Conservation (phyloP, 1,140 invertebrate species). For the Lineus longissimus region DNA sequence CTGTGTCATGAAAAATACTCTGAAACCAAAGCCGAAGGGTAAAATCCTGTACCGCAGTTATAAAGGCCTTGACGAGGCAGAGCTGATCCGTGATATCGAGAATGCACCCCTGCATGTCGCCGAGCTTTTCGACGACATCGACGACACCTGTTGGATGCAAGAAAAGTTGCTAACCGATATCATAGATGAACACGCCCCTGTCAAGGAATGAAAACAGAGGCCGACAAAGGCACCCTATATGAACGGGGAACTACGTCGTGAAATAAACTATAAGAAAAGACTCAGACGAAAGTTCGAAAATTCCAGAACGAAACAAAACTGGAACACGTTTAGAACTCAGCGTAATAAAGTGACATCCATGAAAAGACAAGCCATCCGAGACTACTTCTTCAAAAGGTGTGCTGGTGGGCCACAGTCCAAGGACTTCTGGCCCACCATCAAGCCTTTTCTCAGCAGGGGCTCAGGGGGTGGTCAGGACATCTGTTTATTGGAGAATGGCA, state of each 20-base stretch:
- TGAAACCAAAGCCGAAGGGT: neutral
- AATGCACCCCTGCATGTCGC: neutral
- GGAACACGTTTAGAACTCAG: too few relatives aligned
- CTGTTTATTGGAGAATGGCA: too few relatives aligned
- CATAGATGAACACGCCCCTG: slow-evolving; percentile 15
- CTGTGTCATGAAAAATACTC: neutral
- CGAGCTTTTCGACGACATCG: neutral
- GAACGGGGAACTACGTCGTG: slow-evolving; percentile 16
- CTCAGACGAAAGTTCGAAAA: too few relatives aligned
- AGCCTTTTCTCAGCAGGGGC: too few relatives aligned
- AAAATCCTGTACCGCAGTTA: neutral
- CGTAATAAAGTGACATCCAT: too few relatives aligned
- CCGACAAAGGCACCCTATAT: slow-evolving; percentile 13
- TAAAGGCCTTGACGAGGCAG: slow-evolving; percentile 2
- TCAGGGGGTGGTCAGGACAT: too few relatives aligned
- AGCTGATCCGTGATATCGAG: neutral
- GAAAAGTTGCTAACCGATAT: slow-evolving; percentile 10
- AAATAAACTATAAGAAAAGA: slow-evolving; percentile 10
- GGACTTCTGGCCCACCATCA: too few relatives aligned
- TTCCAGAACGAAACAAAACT: too few relatives aligned
- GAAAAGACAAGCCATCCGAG: too few relatives aligned
- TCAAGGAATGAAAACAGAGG: slow-evolving; percentile 9
- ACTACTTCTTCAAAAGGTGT: too few relatives aligned
- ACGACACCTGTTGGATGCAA: slow-evolving; percentile 7
- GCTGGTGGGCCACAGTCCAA: too few relatives aligned